Conservation (phyloP, 2,113 vertebrate species). For the Micronisus gabar region DNA sequence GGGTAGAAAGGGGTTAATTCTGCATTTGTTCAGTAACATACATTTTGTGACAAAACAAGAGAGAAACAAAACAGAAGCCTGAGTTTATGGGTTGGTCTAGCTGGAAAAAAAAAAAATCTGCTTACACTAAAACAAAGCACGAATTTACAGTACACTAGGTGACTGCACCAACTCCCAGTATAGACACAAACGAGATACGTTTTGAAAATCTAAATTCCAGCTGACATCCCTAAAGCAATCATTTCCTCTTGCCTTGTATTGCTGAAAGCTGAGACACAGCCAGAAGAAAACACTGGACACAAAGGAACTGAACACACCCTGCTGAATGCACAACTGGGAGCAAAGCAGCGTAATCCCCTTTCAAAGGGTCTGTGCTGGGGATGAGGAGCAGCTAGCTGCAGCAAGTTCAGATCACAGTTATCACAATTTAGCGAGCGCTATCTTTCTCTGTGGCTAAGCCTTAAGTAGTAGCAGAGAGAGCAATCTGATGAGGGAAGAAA, state of each 20-base stretch:
- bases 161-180: neutral
- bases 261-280: neutral
- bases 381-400: neutral
- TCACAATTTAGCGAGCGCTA: neutral
- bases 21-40: neutral
- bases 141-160: neutral
- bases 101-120: neutral
- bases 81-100: neutral
- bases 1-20: neutral
- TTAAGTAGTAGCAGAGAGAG: slow-evolving; percentile 20
- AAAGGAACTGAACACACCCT: neutral
- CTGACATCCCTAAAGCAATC: neutral
- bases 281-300: neutral
- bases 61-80: neutral
- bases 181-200: neutral
- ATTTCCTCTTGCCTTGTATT: neutral
- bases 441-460: neutral
- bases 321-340: neutral
- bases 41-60: neutral
- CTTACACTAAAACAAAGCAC: neutral
- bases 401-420: neutral
- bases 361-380: neutral
- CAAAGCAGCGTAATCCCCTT: neutral
- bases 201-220: neutral
- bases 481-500: neutral